Conservation (phyloP, 2,113 vertebrate genomes). For the Ochotona princeps region DNA sequence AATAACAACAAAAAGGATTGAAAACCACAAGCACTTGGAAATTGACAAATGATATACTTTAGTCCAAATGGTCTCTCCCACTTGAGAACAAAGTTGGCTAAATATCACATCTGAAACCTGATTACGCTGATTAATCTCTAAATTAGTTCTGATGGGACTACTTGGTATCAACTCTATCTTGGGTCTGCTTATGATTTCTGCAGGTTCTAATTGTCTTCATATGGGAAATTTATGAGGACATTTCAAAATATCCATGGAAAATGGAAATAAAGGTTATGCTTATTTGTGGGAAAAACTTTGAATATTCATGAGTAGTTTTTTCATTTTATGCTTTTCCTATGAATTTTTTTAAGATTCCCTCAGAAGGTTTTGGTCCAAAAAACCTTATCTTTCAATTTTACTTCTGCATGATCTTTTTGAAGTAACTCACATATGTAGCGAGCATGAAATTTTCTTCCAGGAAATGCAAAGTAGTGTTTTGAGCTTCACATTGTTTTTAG, state of each 20-base stretch:
- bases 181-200: not conserved
- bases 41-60: not conserved
- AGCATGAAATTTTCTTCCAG: not conserved
- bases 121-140: not conserved
- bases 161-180: not conserved
- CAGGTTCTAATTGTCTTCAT: not conserved
- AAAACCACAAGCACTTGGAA: conserved; percentile 14
- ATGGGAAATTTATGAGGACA: no score
- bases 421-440: not conserved
- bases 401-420: no score
- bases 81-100: not conserved
- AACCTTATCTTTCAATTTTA: no score
- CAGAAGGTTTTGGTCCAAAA: no score
- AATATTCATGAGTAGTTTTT: no score
- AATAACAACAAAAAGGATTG: not conserved
- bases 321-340: no score
- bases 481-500: not conserved
- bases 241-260: no score
- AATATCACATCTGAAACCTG: not conserved
- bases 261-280: no score
- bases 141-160: not conserved
- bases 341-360: no score
- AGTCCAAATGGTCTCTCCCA: not conserved
- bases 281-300: no score
- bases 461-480: conserved; percentile 40